A percentile compares a stretch with the other conserved stretches of the same genome.
These are phyloP conservation scores for Spatula clypeata DNA, from an alignment of 2,797 vertebrate genomes.

Conservation along the genomic window DNA sequence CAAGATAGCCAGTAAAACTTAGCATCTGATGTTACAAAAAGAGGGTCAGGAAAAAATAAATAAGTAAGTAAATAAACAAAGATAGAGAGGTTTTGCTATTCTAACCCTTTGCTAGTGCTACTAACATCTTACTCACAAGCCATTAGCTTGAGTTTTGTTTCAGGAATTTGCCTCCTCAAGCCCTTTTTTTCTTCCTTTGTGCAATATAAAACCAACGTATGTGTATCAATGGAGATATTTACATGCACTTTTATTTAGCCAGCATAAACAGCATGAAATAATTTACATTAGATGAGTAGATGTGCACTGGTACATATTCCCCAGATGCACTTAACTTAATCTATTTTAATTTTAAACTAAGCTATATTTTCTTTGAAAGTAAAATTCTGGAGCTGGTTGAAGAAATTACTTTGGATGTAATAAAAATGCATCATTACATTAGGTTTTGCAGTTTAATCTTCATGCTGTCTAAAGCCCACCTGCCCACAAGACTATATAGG, in stretches of 20 bases:
- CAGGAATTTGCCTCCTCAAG: not conserved
- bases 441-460: slow-evolving; percentile 47
- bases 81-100: not conserved
- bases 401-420: slow-evolving; percentile 29
- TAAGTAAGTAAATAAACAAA: not conserved
- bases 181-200: not conserved
- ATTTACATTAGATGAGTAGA: slow-evolving; percentile 7
- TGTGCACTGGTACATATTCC: not conserved
- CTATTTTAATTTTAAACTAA: slow-evolving; percentile 58
- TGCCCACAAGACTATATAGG: not conserved
- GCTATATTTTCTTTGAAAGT: slow-evolving; percentile 26
- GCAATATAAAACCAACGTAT: not conserved
- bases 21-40: not conserved
- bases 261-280: slow-evolving; percentile 3
- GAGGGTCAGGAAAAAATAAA: not conserved
- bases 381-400: slow-evolving; percentile 9
- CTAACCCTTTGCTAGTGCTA: not conserved
- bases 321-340: not conserved
- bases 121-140: not conserved
- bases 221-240: not conserved
- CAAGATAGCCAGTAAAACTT: not conserved
- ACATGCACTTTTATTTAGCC: not conserved
- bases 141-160: not conserved
- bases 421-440: slow-evolving; percentile 25
- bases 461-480: slow-evolving; percentile 35